These are phyloP conservation scores for Parauchenoglanis ngamensis DNA, from an alignment of 2,797 vertebrate genomes.

Conservation along the genomic window DNA sequence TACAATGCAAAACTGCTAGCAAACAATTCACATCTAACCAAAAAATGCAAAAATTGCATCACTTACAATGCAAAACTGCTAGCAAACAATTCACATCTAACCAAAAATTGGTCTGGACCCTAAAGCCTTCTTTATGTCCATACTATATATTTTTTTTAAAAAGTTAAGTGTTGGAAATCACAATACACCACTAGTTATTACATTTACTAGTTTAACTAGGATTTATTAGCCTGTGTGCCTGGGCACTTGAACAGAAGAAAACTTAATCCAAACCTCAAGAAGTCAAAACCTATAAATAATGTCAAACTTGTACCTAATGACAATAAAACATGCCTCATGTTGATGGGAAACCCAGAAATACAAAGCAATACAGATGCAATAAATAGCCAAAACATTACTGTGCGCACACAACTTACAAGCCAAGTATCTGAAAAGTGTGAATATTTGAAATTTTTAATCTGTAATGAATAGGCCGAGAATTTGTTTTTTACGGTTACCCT, in stretches of 20 bases:
- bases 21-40: background rate
- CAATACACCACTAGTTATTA: background rate
- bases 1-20: background rate
- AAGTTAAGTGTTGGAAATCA: background rate
- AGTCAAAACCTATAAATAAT: background rate
- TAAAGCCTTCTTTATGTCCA: background rate
- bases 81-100: background rate
- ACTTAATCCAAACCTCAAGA: too few relatives aligned
- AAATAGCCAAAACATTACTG: background rate
- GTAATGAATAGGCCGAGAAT: too few relatives aligned
- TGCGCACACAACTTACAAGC: too few relatives aligned
- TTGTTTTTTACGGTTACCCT: background rate
- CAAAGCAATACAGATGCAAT: background rate
- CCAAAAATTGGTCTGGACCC: background rate
- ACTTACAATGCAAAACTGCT: background rate
- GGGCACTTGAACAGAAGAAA: background rate
- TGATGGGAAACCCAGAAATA: background rate
- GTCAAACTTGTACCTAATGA: too few relatives aligned
- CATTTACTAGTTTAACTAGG: background rate
- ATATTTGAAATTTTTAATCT: background rate
- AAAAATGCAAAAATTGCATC: background rate
- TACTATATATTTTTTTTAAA: too few relatives aligned
- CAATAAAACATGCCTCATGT: background rate
- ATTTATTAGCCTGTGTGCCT: background rate
- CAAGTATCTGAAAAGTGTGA: background rate